Percentiles rank a stretch among this genome's conserved stretches.
These are phyloP conservation scores for Corythornis cristatus DNA, from an alignment of 2,113 vertebrate genomes.

Conservation along the genomic window DNA sequence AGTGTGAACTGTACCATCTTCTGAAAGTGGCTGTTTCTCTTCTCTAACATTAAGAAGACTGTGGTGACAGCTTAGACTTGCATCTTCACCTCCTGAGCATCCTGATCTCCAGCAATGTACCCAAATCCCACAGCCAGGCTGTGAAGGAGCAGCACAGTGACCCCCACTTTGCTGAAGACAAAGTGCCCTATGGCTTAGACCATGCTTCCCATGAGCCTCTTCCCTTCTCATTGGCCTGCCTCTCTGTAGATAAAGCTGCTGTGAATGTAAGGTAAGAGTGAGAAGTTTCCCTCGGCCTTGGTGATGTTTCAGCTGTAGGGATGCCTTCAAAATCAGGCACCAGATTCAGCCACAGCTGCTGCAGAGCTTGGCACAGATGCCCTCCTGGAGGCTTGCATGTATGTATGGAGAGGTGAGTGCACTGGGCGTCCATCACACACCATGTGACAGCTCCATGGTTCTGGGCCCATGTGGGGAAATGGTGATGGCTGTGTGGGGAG, in stretches of 20 bases:
- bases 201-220: accelerated
- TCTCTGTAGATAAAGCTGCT: background rate
- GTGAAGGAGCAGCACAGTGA: background rate
- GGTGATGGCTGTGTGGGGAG: accelerated
- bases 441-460: accelerated
- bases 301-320: background rate
- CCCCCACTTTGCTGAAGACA: background rate
- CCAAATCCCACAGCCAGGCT: background rate
- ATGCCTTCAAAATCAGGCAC: background rate
- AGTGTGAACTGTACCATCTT: background rate
- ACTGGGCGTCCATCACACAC: background rate
- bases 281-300: background rate
- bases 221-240: background rate
- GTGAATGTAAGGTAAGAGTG: background rate
- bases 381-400: accelerated
- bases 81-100: background rate
- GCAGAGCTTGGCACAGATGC: background rate
- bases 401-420: too few species aligned
- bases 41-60: background rate
- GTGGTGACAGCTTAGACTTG: background rate
- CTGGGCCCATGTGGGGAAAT: background rate
- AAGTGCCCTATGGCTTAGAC: background rate
- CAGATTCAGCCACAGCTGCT: background rate
- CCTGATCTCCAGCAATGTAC: background rate
- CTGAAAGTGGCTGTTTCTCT: background rate